Conservation (phyloP, 2,113 vertebrate species). For the Atherinomorus stipes region DNA sequence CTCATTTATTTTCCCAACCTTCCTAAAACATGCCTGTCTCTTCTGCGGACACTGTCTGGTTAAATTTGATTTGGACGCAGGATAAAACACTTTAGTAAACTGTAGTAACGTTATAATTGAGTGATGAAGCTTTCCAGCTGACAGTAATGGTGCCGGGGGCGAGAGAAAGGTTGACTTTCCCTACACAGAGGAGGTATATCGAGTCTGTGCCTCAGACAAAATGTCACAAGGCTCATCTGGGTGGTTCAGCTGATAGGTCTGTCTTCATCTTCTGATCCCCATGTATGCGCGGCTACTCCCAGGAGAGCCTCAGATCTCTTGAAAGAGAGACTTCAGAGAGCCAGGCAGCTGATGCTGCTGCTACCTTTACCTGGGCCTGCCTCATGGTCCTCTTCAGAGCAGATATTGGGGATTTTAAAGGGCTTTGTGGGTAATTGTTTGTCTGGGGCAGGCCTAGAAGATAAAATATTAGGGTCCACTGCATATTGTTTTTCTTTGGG, state of each 20-base stretch:
- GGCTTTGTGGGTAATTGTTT: constrained; percentile 9
- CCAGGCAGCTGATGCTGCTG: neutral
- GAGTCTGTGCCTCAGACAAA: constrained; percentile 31
- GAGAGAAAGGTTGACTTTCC: constrained; percentile 21
- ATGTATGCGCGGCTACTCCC: constrained; percentile 39
- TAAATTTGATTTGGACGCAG: neutral
- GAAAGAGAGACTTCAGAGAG: constrained; percentile 28
- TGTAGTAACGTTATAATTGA: neutral
- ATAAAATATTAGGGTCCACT: neutral
- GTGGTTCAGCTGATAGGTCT: constrained; percentile 59
- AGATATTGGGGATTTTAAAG: neutral
- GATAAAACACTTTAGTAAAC: neutral
- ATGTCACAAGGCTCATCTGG: constrained; percentile 56
- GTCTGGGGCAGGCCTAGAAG: neutral
- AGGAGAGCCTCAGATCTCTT: constrained; percentile 10
- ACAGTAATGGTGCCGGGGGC: neutral
- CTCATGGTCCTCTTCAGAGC: neutral
- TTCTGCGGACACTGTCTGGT: neutral
- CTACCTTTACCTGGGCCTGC: neutral
- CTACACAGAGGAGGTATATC: constrained; percentile 18
- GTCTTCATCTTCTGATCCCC: constrained; percentile 64
- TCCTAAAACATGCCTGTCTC: neutral
- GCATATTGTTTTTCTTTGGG: neutral
- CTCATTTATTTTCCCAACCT: neutral
- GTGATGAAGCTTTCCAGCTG: constrained; percentile 1